phyloP scores from a whole-genome alignment of 1,140 invertebrate species.

The Xylocopa sonorina region DNA sequence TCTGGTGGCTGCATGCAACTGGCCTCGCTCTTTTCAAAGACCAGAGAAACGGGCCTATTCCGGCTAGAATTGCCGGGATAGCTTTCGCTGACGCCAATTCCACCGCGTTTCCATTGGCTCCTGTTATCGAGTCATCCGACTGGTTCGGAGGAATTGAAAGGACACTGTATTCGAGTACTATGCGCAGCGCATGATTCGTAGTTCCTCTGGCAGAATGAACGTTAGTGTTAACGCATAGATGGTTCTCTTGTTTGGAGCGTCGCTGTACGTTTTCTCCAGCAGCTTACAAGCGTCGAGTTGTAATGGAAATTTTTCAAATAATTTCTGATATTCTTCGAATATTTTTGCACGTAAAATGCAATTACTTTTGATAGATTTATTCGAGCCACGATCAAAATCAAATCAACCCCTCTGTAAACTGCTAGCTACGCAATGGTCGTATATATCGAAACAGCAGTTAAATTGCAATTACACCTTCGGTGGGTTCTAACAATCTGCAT shows the following conservation, averaged over 20 bases:
- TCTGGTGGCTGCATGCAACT: slow-evolving; percentile 36
- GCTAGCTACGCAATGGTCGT: not conserved
- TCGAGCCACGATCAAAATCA: not conserved
- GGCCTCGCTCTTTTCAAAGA: slow-evolving; percentile 51
- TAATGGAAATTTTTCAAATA: too few species aligned
- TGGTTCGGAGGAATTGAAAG: not conserved
- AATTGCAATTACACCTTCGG: not conserved
- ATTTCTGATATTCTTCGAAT: too few species aligned
- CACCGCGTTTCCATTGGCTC: not conserved
- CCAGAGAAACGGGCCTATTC: slow-evolving; percentile 28
- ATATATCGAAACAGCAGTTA: not conserved
- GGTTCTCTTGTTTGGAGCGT: too few species aligned
- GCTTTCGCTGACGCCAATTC: slow-evolving; percentile 22
- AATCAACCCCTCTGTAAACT: not conserved
- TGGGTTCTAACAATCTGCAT: too few species aligned
- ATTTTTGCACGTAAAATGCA: too few species aligned
- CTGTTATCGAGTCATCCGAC: not conserved
- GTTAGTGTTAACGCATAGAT: too few species aligned
- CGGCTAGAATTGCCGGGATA: slow-evolving; percentile 8
- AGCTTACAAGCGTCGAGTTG: too few species aligned
- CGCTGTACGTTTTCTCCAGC: too few species aligned
- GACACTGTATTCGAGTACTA: not conserved
- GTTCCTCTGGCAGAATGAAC: too few species aligned
- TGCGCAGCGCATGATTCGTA: too few species aligned
- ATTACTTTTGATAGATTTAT: too few species aligned